Evolutionary conservation across 2,888 invertebrate species (phyloP).

Genomic region (Thymelicus acteon): DNA sequence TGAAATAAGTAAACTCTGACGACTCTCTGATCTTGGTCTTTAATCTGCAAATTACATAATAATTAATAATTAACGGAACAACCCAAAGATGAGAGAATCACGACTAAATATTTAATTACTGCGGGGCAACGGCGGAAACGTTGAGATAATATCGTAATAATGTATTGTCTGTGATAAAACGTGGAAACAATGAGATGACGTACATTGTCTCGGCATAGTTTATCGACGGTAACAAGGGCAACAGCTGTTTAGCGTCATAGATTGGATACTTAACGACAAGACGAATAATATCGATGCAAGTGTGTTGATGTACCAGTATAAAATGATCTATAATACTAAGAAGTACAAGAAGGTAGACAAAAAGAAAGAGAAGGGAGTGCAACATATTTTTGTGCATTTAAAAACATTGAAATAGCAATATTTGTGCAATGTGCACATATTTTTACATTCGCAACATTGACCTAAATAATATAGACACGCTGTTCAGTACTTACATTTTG

Average conservation of each 20-base stretch:
- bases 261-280: conserved; percentile 17
- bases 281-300: conserved; percentile 12
- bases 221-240: conserved; percentile 30
- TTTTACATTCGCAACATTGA: too few relatives aligned
- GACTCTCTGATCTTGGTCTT: background rate
- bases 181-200: conserved; percentile 34
- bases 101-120: conserved; percentile 1
- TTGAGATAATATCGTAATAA: conserved; percentile 10
- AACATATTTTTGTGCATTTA: too few relatives aligned
- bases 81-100: conserved; percentile 4
- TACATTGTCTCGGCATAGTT: conserved; percentile 8
- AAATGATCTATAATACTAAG: too few relatives aligned
- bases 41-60: background rate
- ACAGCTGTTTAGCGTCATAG: conserved; percentile 16
- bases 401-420: too few relatives aligned
- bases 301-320: too few relatives aligned
- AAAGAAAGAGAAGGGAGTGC: too few relatives aligned
- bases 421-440: too few relatives aligned
- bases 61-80: background rate
- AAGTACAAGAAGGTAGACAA: too few relatives aligned
- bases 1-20: too few relatives aligned
- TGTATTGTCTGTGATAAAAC: conserved; percentile 16
- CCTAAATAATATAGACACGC: too few relatives aligned
- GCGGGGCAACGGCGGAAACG: conserved; percentile 16
- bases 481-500: too few relatives aligned